Percentiles rank a stretch among this genome's conserved stretches.
Conservation (phyloP, 2,888 invertebrate genomes). For the Heliconius erato region DNA sequence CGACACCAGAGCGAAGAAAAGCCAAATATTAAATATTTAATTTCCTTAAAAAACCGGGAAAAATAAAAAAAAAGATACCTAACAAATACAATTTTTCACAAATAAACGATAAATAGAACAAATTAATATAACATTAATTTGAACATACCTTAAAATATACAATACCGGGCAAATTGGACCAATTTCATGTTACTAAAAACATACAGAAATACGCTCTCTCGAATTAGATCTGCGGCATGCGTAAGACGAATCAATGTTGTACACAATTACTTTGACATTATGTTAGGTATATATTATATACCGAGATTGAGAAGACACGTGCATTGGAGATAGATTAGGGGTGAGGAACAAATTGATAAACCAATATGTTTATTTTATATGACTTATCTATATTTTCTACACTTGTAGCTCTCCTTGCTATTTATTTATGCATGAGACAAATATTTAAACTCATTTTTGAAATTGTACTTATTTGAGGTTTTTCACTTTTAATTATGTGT, state of each 20-base stretch:
- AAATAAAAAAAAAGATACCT: too few species aligned
- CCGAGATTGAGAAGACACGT: constrained; percentile 39
- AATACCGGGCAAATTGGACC: constrained; percentile 72
- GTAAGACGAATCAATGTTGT: constrained; percentile 62
- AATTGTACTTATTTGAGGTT: too few species aligned
- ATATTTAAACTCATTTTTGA: too few species aligned
- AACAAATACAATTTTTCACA: neutral
- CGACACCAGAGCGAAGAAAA: too few species aligned
- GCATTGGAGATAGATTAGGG: constrained; percentile 29
- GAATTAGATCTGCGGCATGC: constrained; percentile 75
- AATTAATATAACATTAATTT: constrained; percentile 32
- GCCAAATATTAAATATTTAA: too few species aligned
- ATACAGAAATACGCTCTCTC: constrained; percentile 67
- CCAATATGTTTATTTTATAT: neutral
- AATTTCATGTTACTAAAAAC: constrained; percentile 66
- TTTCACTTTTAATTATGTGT: too few species aligned
- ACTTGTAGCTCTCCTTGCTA: too few species aligned
- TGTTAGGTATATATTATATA: constrained; percentile 12
- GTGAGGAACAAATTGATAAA: neutral
- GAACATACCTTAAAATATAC: constrained; percentile 56
- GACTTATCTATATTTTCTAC: too few species aligned
- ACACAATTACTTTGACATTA: constrained; percentile 49
- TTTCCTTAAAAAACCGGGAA: too few species aligned
- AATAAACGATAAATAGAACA: neutral
- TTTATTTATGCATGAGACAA: too few species aligned